Base-by-base conservation (phyloP, 2,797 vertebrate species). In the Sebastiscus albofasciatus region DNA sequence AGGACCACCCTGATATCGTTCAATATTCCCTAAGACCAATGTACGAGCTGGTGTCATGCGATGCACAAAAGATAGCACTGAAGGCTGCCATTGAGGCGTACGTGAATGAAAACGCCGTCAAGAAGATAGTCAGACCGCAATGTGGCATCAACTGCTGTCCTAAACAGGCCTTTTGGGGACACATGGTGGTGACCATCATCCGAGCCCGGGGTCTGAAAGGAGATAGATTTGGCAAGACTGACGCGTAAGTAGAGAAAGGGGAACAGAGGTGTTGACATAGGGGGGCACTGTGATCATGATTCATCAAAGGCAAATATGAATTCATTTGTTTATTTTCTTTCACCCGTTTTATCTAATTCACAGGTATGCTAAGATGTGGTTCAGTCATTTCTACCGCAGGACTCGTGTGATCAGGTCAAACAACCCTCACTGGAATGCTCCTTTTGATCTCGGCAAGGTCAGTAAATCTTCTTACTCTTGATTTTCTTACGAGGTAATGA, bases 61-160 rank as follows among this genome's bases (percentile, higher is more conserved):
- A 0, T 9, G 1, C 1, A 4, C 52, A 75, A 24, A 82, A 4
- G 52, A 0, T 5, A 0, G 80, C 29, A 4, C 0, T 91, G 4
- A 81, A 82, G 66, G 29, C 31, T 2, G 85, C 90, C 33, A 77
- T 58, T 20, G 24, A 73, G 3, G 2, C 87, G 1, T 90, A 91
- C 74, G 5, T 92, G 8, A 5, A 0, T 0, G 46, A 77, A 9
- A 84, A 88, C 1, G 4, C 13, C 56, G 3, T 27, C 13, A 27
- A 11, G 14, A 58, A 16, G 24, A 39, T 24, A 58, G 55, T 13
- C 6, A 56, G 20, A 49, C 46, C 18, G 16, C 16, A 16, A 7
- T 2, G 1, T 12, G 13, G 39, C 39, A 14, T 14, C 39, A 86
- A 80, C 46, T 92, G 89, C 64, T 93, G 92, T 56, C 89, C 90